phyloP scores from a whole-genome alignment of 2,888 invertebrate genomes.

The Sthenelais limicola region DNA sequence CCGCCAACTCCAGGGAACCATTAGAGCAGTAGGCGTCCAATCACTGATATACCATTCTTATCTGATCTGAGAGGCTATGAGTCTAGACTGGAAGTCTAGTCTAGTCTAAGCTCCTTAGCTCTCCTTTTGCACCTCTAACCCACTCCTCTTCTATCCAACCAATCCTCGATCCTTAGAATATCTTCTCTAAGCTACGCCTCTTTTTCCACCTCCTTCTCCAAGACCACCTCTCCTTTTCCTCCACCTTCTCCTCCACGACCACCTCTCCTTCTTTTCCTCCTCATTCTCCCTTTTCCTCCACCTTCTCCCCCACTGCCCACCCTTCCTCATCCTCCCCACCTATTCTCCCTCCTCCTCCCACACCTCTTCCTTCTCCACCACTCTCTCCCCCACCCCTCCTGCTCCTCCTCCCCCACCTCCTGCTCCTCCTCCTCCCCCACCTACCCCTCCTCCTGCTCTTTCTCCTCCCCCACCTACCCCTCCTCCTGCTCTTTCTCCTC shows the following conservation, averaged over 20 bases:
- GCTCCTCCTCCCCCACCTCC: not conserved
- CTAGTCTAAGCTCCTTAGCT: too few relatives aligned
- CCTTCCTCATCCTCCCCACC: not conserved
- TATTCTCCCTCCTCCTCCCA: not conserved
- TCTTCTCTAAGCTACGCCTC: too few relatives aligned
- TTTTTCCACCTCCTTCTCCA: not conserved
- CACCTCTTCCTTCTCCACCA: not conserved
- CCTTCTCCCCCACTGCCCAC: not conserved
- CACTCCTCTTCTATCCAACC: too few relatives aligned
- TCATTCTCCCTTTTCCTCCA: not conserved
- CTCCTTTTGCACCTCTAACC: too few relatives aligned
- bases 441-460: constrained; percentile 20
- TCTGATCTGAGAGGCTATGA: too few relatives aligned
- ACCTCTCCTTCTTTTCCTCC: not conserved
- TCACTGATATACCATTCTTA: too few relatives aligned
- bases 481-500: constrained; percentile 19
- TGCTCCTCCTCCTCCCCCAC: constrained; percentile 19
- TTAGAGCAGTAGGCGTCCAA: too few relatives aligned
- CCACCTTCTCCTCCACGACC: not conserved
- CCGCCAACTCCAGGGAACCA: too few relatives aligned
- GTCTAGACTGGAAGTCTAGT: too few relatives aligned
- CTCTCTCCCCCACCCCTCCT: not conserved
- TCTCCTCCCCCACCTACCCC: constrained; percentile 20
- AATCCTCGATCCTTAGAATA: not conserved
- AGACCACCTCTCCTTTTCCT: not conserved